Conservation (phyloP, 2,797 vertebrate genomes). For the Trichosurus vulpecula region DNA sequence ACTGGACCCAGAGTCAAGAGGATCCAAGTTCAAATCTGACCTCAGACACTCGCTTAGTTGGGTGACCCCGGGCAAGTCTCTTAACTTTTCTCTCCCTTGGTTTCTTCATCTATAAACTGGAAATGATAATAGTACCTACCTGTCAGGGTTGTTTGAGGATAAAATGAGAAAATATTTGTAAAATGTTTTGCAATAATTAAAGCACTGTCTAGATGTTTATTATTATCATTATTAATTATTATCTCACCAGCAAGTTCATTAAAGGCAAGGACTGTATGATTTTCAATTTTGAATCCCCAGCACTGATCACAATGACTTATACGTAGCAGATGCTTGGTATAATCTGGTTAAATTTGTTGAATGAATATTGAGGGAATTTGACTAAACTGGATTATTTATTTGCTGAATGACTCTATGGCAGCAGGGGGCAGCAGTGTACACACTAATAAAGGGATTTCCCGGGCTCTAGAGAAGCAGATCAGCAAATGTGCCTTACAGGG, state of each 20-base stretch:
- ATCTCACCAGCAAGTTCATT: not conserved
- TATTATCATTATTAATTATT: not conserved
- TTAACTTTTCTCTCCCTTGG: not conserved
- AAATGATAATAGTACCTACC: not conserved
- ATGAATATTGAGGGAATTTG: not conserved
- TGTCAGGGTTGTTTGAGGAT: not conserved
- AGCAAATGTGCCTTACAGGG: not conserved
- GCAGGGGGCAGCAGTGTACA: slow-evolving; percentile 70
- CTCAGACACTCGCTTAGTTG: not conserved
- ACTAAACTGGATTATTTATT: not conserved
- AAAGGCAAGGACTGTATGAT: not conserved
- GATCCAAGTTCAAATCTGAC: not conserved
- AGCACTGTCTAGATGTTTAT: not conserved
- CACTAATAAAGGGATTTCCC: not conserved
- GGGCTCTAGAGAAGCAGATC: not conserved
- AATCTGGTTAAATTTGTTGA: not conserved
- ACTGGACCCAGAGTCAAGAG: not conserved
- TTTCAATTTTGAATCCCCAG: not conserved
- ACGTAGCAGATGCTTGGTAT: not conserved
- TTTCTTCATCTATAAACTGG: not conserved
- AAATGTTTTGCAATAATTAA: not conserved
- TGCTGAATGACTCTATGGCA: not conserved
- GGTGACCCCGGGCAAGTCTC: not conserved
- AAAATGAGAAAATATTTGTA: not conserved
- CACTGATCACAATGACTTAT: not conserved